A percentile compares a stretch with the other conserved stretches of the same genome.
Evolutionary conservation across 2,888 invertebrate genomes (phyloP).

Genomic region (Leucophora obtusa): DNA sequence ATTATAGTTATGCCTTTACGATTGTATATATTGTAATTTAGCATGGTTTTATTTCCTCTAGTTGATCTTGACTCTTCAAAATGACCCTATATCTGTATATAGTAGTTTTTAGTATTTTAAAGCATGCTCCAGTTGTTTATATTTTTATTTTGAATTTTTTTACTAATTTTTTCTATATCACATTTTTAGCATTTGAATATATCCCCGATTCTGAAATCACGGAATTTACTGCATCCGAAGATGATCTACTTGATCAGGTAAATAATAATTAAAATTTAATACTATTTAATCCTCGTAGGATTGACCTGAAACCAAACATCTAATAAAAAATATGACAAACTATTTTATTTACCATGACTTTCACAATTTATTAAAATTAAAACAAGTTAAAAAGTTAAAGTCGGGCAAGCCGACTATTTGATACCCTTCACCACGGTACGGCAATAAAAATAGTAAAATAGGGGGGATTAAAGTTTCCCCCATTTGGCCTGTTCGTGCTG

Average conservation of each 20-base stretch:
- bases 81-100: neutral
- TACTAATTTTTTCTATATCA: constrained; percentile 38
- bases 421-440: too few species aligned
- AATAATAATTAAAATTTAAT: too few species aligned
- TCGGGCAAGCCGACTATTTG: too few species aligned
- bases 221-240: constrained; percentile 86
- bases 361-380: too few species aligned
- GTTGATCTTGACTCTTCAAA: neutral
- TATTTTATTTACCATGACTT: too few species aligned
- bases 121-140: constrained; percentile 58
- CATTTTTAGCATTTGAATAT: constrained; percentile 90
- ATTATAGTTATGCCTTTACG: neutral
- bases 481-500: too few species aligned
- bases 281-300: too few species aligned
- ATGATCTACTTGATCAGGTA: constrained; percentile 90
- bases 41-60: constrained; percentile 35
- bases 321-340: too few species aligned
- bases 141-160: constrained; percentile 19
- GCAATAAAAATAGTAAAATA: too few species aligned
- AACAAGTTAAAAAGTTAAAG: too few species aligned
- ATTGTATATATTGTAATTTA: neutral
- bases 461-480: too few species aligned
- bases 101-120: constrained; percentile 18
- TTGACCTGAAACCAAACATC: too few species aligned
- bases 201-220: constrained; percentile 91